A percentile compares a stretch with the other conserved stretches of the same genome.
Conservation (phyloP, 2,797 vertebrate species). For the Neosilurus hyrtlii region DNA sequence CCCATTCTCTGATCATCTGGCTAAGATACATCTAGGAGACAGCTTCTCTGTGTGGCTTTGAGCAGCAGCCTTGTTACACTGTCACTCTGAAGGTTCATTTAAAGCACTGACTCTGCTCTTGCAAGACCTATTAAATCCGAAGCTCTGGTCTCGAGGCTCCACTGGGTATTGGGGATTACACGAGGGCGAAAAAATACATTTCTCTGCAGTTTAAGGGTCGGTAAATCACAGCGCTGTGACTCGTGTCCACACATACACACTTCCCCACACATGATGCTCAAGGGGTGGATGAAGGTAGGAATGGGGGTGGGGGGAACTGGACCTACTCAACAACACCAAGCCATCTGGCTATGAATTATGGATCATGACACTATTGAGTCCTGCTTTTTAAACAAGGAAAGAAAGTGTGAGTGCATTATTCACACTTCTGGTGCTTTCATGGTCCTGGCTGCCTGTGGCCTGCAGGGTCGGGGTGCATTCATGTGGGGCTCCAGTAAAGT, state of each 20-base stretch:
- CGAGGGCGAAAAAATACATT: slow-evolving; percentile 33
- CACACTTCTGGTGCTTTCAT: slow-evolving; percentile 34
- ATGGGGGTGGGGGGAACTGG: background rate
- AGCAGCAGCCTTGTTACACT: slow-evolving; percentile 6
- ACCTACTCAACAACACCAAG: slow-evolving; percentile 40
- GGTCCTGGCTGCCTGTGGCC: background rate
- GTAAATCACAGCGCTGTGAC: background rate
- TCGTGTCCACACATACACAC: background rate
- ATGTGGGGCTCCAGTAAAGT: background rate
- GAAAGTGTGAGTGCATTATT: slow-evolving; percentile 52
- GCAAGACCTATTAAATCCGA: slow-evolving; percentile 37
- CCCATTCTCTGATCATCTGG: background rate
- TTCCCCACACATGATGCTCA: background rate
- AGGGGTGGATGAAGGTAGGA: too few relatives aligned
- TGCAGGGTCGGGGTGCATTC: background rate
- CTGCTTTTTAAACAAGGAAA: slow-evolving; percentile 52
- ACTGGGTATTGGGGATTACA: slow-evolving; percentile 37
- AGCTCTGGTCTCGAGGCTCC: slow-evolving; percentile 29
- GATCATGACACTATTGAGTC: slow-evolving; percentile 50
- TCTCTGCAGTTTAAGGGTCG: slow-evolving; percentile 17
- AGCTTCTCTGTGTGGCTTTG: background rate
- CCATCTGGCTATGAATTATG: slow-evolving; percentile 58
- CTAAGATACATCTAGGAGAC: background rate
- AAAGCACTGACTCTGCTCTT: slow-evolving; percentile 18
- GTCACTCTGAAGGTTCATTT: slow-evolving; percentile 15